Base-by-base conservation (phyloP, 2,113 vertebrate genomes). In the Perca fluviatilis region DNA sequence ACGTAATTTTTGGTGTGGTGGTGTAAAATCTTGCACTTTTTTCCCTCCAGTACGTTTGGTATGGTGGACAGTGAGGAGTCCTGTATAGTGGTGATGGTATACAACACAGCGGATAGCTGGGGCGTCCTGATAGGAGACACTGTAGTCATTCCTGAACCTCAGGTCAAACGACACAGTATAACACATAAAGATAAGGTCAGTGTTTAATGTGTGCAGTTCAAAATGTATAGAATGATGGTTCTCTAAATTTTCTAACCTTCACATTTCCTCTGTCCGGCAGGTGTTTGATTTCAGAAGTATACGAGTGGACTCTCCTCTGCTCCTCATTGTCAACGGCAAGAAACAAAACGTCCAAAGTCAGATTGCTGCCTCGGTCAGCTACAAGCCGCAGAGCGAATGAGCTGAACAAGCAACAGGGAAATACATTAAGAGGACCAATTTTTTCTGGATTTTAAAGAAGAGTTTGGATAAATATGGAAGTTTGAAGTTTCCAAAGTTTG, bases 51-150 rank as follows among this genome's bases (percentile, higher is more conserved):
- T 81, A 97, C 97, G 0, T 98, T 98, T 69, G 97, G 97, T 51
- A 93, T 98, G 94, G 94, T 96, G 61, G 97, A 97, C 91, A 95
- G 95, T 1, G 96, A 97, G 63, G 97, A 96, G 74, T 94, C 93
- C 0, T 98, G 96, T 81, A 95, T 92, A 80, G 94, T 96, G 5
- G 96, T 97, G 82, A 97, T 97, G 95, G 97, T 98, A 1, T 98
- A 98, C 88, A 98, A 98, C 82, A 97, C 95, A 21, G 97, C 96
- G 0, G 93, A 97, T 91, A 97, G 96, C 89, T 98, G 97, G 97
- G 97, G 97, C 1, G 97, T 97, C 36, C 95, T 97, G 50, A 97
- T 98, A 21, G 97, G 97, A 53, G 97, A 98, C 91, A 95, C 96
- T 0, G 97, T 98, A 15, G 97, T 96, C 85, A 95, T 98, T 82